Evolutionary conservation across 1,140 invertebrate genomes (phyloP), one percentile per base, ranked within the genome.

Genomic region (Myzus persicae): DNA sequence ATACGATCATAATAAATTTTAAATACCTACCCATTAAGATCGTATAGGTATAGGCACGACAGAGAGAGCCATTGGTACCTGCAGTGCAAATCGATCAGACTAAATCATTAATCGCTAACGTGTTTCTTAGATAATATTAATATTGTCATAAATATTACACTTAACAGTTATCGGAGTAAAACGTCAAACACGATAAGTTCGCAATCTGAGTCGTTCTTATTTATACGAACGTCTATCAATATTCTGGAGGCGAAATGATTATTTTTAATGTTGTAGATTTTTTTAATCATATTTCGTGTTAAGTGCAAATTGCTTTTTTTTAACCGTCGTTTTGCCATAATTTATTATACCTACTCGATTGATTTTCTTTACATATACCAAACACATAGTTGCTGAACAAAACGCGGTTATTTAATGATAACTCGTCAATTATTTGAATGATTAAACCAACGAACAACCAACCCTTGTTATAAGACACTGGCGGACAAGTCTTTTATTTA

Each of bases 1-100:
- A 38, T 89, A 36, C 20, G 88, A 89, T 20, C 48, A 11, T 36
- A 38, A 89, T 89, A 26, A 44, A 88, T 54, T 89, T 88, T 46
- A n/a, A 88, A n/a, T n/a, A 88, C 59, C 59, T 42, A 84, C 44
- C 85, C 44, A 46, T 88, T 44, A n/a, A 40, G 81, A 82, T 67
- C 59, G 31, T 67, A 54, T 51, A 31, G 4, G 24, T 26, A 20
- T 48, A 48, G 46, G 46, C 20, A 48, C 46, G 14, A 48, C 18
- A 20, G 59, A 67, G 59, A 67, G 11, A 11, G 26, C 38, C 81
- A 38, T 82, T 9, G 40, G 81, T 38, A 82, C 11, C 26, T 0
- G 42, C 85, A 20, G 31, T 38, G 24, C 40, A 8, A 42, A 38
- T 88, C 31, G 85, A 88, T 46, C 85, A 42, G 38, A n/a, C 84